Evolutionary conservation across 2,113 vertebrate species (phyloP).

Genomic region (Meleagris gallopavo): DNA sequence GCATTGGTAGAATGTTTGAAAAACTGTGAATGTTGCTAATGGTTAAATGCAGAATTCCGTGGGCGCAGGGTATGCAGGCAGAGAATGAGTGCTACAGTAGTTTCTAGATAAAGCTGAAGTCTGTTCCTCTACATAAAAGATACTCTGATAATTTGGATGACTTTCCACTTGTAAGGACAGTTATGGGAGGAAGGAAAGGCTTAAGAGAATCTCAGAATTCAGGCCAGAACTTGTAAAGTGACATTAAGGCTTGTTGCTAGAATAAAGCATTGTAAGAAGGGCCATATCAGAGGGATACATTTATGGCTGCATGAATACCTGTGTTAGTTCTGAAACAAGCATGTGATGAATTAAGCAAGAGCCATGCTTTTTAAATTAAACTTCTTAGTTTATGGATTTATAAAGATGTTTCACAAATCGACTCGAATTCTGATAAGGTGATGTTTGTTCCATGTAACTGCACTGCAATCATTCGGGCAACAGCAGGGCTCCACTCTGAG

Average conservation of each 20-base stretch:
- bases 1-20: neutral
- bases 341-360: neutral
- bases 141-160: neutral
- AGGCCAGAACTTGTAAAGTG: neutral
- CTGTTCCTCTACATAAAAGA: accelerated
- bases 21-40: neutral
- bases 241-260: neutral
- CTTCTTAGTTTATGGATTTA: neutral
- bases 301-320: neutral
- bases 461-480: neutral
- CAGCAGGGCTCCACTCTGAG: neutral
- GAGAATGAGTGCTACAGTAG: neutral
- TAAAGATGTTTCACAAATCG: neutral
- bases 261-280: neutral
- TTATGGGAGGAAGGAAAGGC: neutral
- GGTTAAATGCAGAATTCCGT: neutral
- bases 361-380: neutral
- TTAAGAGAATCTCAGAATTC: neutral
- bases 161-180: neutral
- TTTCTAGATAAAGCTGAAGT: neutral
- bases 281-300: accelerated
- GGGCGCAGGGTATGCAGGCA: neutral
- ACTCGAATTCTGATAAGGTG: neutral
- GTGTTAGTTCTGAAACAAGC: neutral
- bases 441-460: neutral